Evolutionary conservation across 2,797 vertebrate species (phyloP).

Genomic region (Pempheris klunzingeri): DNA sequence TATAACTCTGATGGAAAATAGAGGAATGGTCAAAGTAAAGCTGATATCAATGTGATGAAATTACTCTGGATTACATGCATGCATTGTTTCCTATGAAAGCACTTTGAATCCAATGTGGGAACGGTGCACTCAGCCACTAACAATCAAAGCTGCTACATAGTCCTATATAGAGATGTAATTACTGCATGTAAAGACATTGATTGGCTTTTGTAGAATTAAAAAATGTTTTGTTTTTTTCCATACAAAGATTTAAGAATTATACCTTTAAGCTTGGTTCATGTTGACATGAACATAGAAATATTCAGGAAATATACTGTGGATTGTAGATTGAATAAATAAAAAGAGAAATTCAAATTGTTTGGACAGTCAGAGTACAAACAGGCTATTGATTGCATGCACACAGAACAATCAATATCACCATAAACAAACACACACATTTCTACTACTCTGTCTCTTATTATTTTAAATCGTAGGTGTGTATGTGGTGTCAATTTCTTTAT

Average conservation of each 20-base stretch:
- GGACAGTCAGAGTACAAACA: neutral
- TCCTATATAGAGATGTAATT: neutral
- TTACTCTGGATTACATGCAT: neutral
- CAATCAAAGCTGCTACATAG: neutral
- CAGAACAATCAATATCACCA: slow-evolving; percentile 4
- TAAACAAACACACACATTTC: neutral
- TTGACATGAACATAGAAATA: neutral
- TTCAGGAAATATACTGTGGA: neutral
- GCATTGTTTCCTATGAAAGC: neutral
- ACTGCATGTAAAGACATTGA: neutral
- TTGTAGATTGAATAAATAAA: neutral
- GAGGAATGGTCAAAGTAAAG: neutral
- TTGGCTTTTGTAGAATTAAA: neutral
- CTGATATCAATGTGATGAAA: neutral
- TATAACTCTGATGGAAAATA: neutral
- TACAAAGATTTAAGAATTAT: neutral
- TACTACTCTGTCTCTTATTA: neutral
- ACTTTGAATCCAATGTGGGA: neutral
- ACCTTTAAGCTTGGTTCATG: neutral
- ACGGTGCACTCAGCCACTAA: neutral
- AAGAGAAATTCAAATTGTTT: neutral
- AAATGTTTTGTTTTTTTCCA: neutral
- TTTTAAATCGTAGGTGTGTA: slow-evolving; percentile 10
- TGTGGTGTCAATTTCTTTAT: neutral
- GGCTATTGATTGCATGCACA: slow-evolving; percentile 15